Conservation (phyloP, 2,888 invertebrate genomes). For the Oscheius sp. region DNA sequence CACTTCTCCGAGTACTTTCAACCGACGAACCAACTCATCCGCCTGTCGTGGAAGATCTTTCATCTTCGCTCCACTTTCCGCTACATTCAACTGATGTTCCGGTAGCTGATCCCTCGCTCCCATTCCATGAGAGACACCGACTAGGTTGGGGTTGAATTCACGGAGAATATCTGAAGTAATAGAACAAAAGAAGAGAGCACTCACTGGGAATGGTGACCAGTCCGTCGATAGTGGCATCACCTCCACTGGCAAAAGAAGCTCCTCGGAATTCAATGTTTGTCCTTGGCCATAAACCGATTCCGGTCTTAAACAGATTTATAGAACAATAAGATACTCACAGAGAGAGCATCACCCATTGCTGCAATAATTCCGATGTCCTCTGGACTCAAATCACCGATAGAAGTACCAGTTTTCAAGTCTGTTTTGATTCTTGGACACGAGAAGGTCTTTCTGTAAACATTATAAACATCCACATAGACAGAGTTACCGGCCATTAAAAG, state of each 20-base stretch:
- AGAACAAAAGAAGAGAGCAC: constrained; percentile 29
- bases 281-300: constrained; percentile 63
- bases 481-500: constrained; percentile 54
- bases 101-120: constrained; percentile 62
- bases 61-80: constrained; percentile 56
- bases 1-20: constrained; percentile 52
- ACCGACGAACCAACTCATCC: constrained; percentile 53
- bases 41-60: constrained; percentile 62
- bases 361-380: constrained; percentile 67
- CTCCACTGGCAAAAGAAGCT: constrained; percentile 66
- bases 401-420: constrained; percentile 62
- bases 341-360: constrained; percentile 68
- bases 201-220: constrained; percentile 66
- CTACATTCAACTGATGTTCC: constrained; percentile 65
- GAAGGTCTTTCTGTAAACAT: constrained; percentile 56
- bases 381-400: constrained; percentile 61
- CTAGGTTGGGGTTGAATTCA: constrained; percentile 59
- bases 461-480: neutral
- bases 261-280: constrained; percentile 67
- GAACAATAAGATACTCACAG: no score
- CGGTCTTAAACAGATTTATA: constrained; percentile 50
- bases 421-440: constrained; percentile 59
- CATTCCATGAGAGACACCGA: constrained; percentile 64
- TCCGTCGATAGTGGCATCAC: constrained; percentile 70
- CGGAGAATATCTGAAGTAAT: constrained; percentile 61